phyloP scores from a whole-genome alignment of 2,888 invertebrate genomes.

The Petrophora chlorosata region DNA sequence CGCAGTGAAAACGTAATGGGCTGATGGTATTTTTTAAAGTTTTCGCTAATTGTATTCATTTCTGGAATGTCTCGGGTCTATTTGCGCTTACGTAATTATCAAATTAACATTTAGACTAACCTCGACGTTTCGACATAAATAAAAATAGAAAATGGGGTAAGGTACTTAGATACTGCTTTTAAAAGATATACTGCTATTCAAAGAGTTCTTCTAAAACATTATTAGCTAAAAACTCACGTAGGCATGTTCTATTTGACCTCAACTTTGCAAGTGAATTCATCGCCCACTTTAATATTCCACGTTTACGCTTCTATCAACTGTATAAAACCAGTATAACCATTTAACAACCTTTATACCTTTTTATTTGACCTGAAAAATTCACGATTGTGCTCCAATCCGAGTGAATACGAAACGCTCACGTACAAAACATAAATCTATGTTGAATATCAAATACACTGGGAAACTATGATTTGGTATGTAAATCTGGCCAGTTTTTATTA shows the following conservation, averaged over 20 bases:
- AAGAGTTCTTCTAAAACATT: too few species aligned
- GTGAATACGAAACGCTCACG: constrained; percentile 52
- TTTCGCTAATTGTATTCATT: too few species aligned
- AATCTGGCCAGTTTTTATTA: constrained; percentile 32
- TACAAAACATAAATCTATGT: constrained; percentile 48
- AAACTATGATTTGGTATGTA: constrained; percentile 46
- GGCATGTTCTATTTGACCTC: neutral
- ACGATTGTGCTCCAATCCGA: constrained; percentile 36
- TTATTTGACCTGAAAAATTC: constrained; percentile 29
- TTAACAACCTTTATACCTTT: constrained; percentile 13
- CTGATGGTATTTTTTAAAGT: too few species aligned
- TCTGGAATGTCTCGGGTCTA: too few species aligned
- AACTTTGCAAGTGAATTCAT: neutral
- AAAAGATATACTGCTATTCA: too few species aligned
- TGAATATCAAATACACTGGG: constrained; percentile 45
- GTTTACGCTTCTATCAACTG: neutral
- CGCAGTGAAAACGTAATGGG: too few species aligned
- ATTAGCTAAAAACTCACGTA: too few species aligned
- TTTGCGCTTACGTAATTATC: too few species aligned
- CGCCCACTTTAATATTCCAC: neutral
- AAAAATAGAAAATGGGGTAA: too few species aligned
- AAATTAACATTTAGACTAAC: too few species aligned
- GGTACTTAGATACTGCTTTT: too few species aligned
- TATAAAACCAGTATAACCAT: constrained; percentile 8
- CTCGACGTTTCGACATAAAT: too few species aligned